Percentiles rank a stretch among this genome's conserved stretches.
These are phyloP conservation scores for Myiotriccus ornatus DNA, from an alignment of 2,797 vertebrate genomes.

Conservation along the genomic window DNA sequence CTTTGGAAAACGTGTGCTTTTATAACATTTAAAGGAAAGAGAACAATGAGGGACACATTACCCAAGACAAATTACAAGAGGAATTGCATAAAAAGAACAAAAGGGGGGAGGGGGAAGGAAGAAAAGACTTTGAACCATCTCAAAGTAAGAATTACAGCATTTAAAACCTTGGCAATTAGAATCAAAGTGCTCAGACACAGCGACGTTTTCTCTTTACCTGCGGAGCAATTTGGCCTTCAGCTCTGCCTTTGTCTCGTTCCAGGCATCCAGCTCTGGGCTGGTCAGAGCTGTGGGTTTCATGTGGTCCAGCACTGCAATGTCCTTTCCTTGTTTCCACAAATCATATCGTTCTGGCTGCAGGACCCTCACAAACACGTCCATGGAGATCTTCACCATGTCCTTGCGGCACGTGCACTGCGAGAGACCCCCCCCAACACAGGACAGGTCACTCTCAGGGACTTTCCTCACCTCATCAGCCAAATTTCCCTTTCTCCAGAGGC, in stretches of 20 bases:
- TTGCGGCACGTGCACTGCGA: constrained; percentile 88
- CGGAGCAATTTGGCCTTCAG: constrained; percentile 83
- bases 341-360: constrained; percentile 95
- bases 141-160: rapidly evolving
- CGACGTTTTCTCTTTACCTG: constrained; percentile 72
- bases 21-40: neutral
- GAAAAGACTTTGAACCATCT: neutral
- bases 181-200: neutral
- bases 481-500: neutral
- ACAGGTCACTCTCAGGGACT: neutral
- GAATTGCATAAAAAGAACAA: neutral
- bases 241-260: constrained; percentile 84
- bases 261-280: constrained; percentile 87
- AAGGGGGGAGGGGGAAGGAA: no score
- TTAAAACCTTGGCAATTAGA: neutral
- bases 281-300: constrained; percentile 86
- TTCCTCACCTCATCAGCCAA: neutral
- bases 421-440: neutral
- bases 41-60: neutral
- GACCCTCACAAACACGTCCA: constrained; percentile 95
- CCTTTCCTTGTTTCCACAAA: constrained; percentile 94
- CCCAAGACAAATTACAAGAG: neutral
- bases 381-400: constrained; percentile 99
- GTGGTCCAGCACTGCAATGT: constrained; percentile 86
- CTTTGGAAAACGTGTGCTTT: neutral